A percentile compares a stretch with the other conserved stretches of the same genome.
Evolutionary conservation across 30 jellyfish, hydroid and myxozoan genomes (phyloP).

Genomic region (Clytia hemisphaerica): DNA sequence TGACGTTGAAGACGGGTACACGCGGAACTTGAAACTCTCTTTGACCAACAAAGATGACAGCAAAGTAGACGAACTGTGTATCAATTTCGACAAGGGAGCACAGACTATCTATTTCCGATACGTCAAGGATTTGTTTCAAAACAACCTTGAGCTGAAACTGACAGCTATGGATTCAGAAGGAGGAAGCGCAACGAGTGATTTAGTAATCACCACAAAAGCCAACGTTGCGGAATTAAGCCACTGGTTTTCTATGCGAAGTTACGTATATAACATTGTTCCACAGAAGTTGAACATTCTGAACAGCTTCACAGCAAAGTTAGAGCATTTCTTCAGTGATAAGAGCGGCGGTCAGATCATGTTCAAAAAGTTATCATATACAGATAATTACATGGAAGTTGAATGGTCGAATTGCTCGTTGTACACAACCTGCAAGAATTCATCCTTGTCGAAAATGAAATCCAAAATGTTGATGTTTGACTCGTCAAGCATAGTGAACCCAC

Average conservation of each 20-base stretch:
- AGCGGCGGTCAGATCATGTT: not conserved
- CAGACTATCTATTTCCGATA: slow-evolving; percentile 41
- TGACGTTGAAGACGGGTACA: slow-evolving; percentile 85
- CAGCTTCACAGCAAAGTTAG: not conserved
- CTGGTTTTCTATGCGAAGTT: not conserved
- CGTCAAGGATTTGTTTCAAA: slow-evolving; percentile 3
- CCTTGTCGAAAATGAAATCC: not conserved
- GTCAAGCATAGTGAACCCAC: slow-evolving; percentile 40
- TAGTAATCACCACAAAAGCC: not conserved
- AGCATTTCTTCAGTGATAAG: not conserved
- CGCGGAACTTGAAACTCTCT: slow-evolving; percentile 42
- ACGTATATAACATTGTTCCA: not conserved
- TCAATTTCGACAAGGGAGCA: slow-evolving; percentile 37
- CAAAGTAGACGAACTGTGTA: slow-evolving; percentile 30
- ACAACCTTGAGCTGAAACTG: slow-evolving; percentile 19
- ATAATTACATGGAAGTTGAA: not conserved
- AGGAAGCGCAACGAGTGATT: slow-evolving; percentile 8
- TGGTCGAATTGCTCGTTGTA: slow-evolving; percentile 3
- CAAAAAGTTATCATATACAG: not conserved
- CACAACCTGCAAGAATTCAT: not conserved
- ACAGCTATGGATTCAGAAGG: slow-evolving; percentile 61
- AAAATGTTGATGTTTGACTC: not conserved
- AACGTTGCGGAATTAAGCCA: not conserved
- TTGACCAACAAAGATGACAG: slow-evolving; percentile 19
- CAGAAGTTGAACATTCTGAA: not conserved